phyloP scores from a whole-genome alignment of 2,888 invertebrate genomes.

The Poecilobothrus nobilitatus region DNA sequence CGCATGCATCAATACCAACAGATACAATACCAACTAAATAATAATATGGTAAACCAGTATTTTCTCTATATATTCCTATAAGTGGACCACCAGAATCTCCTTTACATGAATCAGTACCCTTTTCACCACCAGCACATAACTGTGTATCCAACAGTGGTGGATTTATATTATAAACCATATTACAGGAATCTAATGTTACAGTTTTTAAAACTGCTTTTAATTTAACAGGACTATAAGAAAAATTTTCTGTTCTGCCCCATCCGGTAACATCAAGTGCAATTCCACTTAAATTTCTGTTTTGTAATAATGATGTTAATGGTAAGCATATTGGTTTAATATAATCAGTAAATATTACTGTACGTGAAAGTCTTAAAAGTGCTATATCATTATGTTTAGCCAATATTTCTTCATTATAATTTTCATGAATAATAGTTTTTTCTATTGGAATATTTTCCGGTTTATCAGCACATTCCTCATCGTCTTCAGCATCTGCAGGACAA shows the following conservation, averaged over 20 bases:
- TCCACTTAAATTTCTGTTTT: slow-evolving; percentile 37
- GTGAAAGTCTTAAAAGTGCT: slow-evolving; percentile 55
- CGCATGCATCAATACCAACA: slow-evolving; percentile 53
- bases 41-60: slow-evolving; percentile 39
- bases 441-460: slow-evolving; percentile 52
- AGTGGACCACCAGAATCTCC: slow-evolving; percentile 59
- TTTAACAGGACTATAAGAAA: slow-evolving; percentile 48
- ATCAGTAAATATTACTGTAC: slow-evolving; percentile 47
- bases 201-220: slow-evolving; percentile 47
- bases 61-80: slow-evolving; percentile 40
- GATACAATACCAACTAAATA: slow-evolving; percentile 54
- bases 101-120: slow-evolving; percentile 48
- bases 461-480: slow-evolving; percentile 47
- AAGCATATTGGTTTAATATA: slow-evolving; percentile 54
- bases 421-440: slow-evolving; percentile 55
- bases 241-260: slow-evolving; percentile 55
- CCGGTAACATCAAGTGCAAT: slow-evolving; percentile 49
- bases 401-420: slow-evolving; percentile 48
- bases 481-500: slow-evolving; percentile 25
- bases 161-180: slow-evolving; percentile 46
- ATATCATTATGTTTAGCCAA: slow-evolving; percentile 55
- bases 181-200: slow-evolving; percentile 45
- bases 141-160: slow-evolving; percentile 37
- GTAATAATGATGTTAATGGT: slow-evolving; percentile 38
- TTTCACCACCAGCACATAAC: slow-evolving; percentile 52